Evolutionary conservation across 1,140 invertebrate genomes (phyloP).

Genomic region (Stegodyphus dumicola): DNA sequence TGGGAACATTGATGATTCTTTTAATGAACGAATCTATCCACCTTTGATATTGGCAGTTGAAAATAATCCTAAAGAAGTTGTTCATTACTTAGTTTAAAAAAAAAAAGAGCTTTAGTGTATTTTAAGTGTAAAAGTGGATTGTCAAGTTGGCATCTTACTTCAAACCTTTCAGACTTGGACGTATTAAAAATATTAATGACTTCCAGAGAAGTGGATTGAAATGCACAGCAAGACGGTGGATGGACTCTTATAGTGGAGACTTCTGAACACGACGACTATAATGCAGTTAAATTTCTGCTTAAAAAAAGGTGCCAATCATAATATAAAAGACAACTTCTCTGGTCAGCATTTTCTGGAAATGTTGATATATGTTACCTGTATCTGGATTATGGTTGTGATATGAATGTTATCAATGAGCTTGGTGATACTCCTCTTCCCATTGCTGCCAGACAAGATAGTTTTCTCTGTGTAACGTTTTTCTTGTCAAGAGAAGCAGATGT

Average conservation of each 20-base stretch:
- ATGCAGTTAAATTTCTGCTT: slow-evolving; percentile 80
- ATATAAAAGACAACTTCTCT: slow-evolving; percentile 85
- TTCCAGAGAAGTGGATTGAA: slow-evolving; percentile 67
- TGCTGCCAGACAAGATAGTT: no score
- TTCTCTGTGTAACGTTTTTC: no score
- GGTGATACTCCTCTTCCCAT: slow-evolving; percentile 82
- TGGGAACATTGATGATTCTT: slow-evolving; percentile 76
- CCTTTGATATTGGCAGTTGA: slow-evolving; percentile 84
- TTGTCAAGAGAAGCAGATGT: no score
- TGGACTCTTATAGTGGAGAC: slow-evolving; percentile 96
- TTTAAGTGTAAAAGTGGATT: slow-evolving; percentile 86
- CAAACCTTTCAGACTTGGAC: slow-evolving; percentile 79
- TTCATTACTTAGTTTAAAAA: slow-evolving; percentile 76
- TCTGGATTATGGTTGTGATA: slow-evolving; percentile 79
- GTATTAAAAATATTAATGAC: slow-evolving; percentile 73
- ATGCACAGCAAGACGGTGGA: slow-evolving; percentile 86
- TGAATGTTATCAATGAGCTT: slow-evolving; percentile 84
- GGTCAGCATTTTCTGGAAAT: slow-evolving; percentile 86
- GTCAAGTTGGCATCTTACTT: slow-evolving; percentile 85
- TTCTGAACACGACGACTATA: slow-evolving; percentile 83
- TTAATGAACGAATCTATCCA: slow-evolving; percentile 81
- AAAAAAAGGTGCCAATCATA: slow-evolving; percentile 83
- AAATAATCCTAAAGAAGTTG: slow-evolving; percentile 73
- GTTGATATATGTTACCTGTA: slow-evolving; percentile 80
- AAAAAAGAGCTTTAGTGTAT: no score